These are phyloP conservation scores for Blastomussa wellsi DNA, from an alignment of 92 coral and sea anemone species.

Conservation along the genomic window DNA sequence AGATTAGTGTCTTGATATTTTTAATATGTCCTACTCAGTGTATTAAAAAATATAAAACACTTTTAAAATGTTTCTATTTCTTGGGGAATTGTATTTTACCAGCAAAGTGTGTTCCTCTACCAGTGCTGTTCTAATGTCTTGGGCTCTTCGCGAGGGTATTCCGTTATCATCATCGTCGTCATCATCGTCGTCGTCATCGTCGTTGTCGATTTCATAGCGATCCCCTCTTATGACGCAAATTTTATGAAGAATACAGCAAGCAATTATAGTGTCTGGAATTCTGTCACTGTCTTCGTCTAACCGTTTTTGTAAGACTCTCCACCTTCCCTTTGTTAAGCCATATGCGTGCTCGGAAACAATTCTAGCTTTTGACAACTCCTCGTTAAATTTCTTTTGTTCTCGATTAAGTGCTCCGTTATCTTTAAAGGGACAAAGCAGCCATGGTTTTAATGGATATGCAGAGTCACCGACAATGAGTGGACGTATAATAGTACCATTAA, in stretches of 20 bases:
- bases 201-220: constrained; percentile 36
- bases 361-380: constrained; percentile 55
- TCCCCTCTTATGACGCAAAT: constrained; percentile 58
- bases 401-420: constrained; percentile 61
- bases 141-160: constrained; percentile 40
- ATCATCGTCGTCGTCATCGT: constrained; percentile 27
- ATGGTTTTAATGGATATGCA: constrained; percentile 59
- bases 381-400: constrained; percentile 57
- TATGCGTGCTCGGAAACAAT: constrained; percentile 48
- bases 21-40: no score
- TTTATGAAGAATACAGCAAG: constrained; percentile 65
- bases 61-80: background rate
- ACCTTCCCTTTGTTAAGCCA: constrained; percentile 60
- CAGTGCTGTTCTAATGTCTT: constrained; percentile 31
- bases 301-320: constrained; percentile 50
- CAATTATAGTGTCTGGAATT: constrained; percentile 60
- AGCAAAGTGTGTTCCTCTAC: constrained; percentile 10
- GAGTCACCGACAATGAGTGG: constrained; percentile 45
- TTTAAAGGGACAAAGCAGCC: constrained; percentile 53
- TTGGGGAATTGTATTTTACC: background rate
- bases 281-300: constrained; percentile 49
- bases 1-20: no score
- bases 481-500: no score
- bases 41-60: constrained; percentile 23
- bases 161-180: constrained; percentile 33